Conservation (phyloP, 2,113 vertebrate genomes). For the Limanda limanda region DNA sequence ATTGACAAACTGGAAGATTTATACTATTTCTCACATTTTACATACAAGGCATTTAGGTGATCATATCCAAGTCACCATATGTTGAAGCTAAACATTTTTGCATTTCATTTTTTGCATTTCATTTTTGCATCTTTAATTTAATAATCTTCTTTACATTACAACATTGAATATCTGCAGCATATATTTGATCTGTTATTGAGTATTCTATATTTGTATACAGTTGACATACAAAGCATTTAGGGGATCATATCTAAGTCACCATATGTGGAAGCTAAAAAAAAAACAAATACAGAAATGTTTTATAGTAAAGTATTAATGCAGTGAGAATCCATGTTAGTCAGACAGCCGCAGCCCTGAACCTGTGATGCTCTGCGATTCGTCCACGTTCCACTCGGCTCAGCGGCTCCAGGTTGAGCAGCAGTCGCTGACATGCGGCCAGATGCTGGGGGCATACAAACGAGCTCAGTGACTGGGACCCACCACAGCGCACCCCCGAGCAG, state of each 20-base stretch:
- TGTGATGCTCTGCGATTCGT: constrained; percentile 6
- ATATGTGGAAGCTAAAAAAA: no score
- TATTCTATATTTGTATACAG: no score
- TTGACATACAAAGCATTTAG: no score
- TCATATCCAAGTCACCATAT: no score
- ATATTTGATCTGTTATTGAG: no score
- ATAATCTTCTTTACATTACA: neutral
- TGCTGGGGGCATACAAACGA: constrained; percentile 66
- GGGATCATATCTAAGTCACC: no score
- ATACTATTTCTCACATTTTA: no score
- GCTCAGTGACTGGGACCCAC: constrained; percentile 31
- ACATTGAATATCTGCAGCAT: neutral
- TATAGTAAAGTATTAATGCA: neutral
- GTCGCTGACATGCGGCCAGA: constrained; percentile 34
- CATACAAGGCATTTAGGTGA: no score
- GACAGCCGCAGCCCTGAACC: neutral
- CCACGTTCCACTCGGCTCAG: neutral
- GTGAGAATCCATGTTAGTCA: neutral
- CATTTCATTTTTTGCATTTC: no score
- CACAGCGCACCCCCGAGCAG: constrained; percentile 37
- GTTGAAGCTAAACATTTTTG: neutral
- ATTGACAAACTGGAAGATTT: no score
- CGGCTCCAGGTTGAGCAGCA: constrained; percentile 18
- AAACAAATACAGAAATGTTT: neutral
- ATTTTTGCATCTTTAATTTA: neutral